Evolutionary conservation across 1,140 invertebrate species (phyloP), one percentile per base, ranked within the genome.

Genomic region (Pomacea maculata): DNA sequence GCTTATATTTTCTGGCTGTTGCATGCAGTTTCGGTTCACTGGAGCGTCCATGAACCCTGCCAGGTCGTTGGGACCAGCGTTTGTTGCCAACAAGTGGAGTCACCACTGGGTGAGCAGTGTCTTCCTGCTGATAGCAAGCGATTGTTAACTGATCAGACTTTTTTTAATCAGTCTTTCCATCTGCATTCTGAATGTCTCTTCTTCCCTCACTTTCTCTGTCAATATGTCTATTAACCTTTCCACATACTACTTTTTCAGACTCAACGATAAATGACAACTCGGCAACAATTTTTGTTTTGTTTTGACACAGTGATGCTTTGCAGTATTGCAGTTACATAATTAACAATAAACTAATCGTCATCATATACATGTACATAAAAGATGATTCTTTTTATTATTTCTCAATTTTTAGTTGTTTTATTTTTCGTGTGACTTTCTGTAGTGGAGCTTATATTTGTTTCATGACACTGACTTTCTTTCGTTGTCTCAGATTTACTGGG

Each of bases 1-100:
- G 34, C 12, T 12, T 4, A 14, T 70, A 21, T 70, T 12, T 12
- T 11, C 21, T 29, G 11, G n/a, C 34, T 70, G 68, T 61, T 8
- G 11, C 15, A 9, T 61, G 75, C 86, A 91, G 89, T 85, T 84
- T 45, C 80, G 83, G 3, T 87, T 86, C 79, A 90, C 90, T 19
- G 88, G 88, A 78, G 85, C 87, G 45, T 87, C 87, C 71, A 88
- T 90, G 87, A 91, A 90, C 79, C 87, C 88, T 1, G 88, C 88
- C 5, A 80, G 89, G 79, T 86, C 85, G 21, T 87, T 91, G 52
- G 90, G 90, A 25, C 90, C 90, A 71, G 88, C 89, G 55, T 83
- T 90, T 45, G 94, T 98, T 2, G 93, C 94, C 84, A 94, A 94
- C 57, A 82, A 92, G n/a, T 98, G 96, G 96, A 92, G 92, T 15